Base-by-base conservation (phyloP, 1,140 invertebrate species). In the Triops cancriformis region DNA sequence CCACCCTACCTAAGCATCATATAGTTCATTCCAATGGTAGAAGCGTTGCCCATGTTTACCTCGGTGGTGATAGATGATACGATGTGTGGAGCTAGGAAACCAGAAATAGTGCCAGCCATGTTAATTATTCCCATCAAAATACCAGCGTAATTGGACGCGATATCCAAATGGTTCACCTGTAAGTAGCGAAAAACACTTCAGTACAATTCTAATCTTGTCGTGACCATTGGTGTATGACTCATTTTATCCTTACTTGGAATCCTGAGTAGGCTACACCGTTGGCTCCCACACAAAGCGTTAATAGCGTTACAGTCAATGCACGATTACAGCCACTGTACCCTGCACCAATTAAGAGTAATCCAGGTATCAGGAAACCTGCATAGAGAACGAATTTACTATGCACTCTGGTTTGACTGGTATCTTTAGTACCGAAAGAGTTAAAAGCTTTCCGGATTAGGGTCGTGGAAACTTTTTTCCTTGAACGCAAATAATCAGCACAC, bases 61-160 rank as follows among this genome's bases (percentile, higher is more conserved):
- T 88, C 88, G 51, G 91, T 93, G 79, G 95, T 86, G 6, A 90
- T 86, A 75, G 75, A 26, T 23, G 92, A 92, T 45, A 93, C 91
- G 26, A 95, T 85, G 82, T 89, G 90, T 0, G 94, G 94, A 23
- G 94, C 94, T 72, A 95, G 84, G 74, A 95, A 93, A 11, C 92
- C 93, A 73, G 92, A 90, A 2, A 94, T 87, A 0, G 92, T 92
- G 3, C 92, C 93, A 77, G 93, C 90, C 0, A 92, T 93, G 83
- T 95, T 95, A 0, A 93, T 91, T 37, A 95, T 87, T 1, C 93
- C 94, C 88, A 94, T 94, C 31, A 94, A 84, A 1, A 90, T 91
- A 74, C 93, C 92, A 12, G 92, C 91, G 84, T 90, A 92, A 84
- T 93, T 94, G 2, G 92, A 91, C 64, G 91, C 91, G 76, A 96